Conservation (phyloP, 2,797 vertebrate species). For the Danio jaintianensis region DNA sequence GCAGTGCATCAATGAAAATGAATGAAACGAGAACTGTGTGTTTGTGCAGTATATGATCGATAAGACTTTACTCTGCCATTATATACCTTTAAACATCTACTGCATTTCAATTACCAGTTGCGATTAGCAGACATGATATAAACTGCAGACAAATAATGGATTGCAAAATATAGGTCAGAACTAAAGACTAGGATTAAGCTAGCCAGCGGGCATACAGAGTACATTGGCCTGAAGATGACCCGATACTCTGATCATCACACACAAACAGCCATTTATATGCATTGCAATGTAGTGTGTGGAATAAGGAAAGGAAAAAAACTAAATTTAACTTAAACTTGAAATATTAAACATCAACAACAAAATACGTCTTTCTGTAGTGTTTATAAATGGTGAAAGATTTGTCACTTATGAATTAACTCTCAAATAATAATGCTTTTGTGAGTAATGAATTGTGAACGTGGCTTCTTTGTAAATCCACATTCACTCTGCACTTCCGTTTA, state of each 20-base stretch:
- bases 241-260: constrained; percentile 21
- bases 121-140: constrained; percentile 10
- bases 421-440: background rate
- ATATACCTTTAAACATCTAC: constrained; percentile 10
- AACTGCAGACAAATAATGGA: constrained; percentile 31
- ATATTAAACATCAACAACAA: background rate
- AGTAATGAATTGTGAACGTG: background rate
- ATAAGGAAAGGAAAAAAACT: background rate
- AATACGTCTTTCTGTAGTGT: background rate
- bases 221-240: constrained; percentile 36
- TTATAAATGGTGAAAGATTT: background rate
- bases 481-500: constrained; percentile 13
- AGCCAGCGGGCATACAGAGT: constrained; percentile 27
- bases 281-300: background rate
- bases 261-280: constrained; percentile 10
- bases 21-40: too few relatives aligned
- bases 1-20: too few relatives aligned
- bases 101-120: constrained; percentile 14
- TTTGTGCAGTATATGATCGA: background rate
- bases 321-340: background rate
- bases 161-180: constrained; percentile 17
- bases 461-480: constrained; percentile 16
- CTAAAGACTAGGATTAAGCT: constrained; percentile 20
- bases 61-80: background rate
- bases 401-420: background rate